phyloP scores from a whole-genome alignment of 2,888 invertebrate species.

The Parnassius glacialis region DNA sequence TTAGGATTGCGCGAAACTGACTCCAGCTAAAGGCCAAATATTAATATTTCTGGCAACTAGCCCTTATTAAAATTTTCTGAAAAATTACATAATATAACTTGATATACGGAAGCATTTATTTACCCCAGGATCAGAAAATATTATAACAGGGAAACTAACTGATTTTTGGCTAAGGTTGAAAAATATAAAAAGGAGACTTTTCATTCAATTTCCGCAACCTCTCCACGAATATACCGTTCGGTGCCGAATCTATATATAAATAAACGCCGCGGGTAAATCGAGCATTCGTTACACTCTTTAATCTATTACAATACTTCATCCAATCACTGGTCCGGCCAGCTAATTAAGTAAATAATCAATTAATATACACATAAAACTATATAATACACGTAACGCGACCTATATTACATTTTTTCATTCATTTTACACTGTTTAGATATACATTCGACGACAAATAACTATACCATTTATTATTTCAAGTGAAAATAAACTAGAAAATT shows the following conservation, averaged over 20 bases:
- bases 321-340: conserved; percentile 60
- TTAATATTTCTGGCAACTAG: too few species aligned
- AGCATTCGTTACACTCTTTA: conserved; percentile 7
- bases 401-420: conserved; percentile 49
- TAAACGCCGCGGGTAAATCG: conserved; percentile 19
- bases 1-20: too few species aligned
- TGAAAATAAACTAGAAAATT: conserved; percentile 41
- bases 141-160: too few species aligned
- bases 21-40: too few species aligned
- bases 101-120: too few species aligned
- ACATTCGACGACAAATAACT: conserved; percentile 33
- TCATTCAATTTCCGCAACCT: background rate
- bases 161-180: too few species aligned
- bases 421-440: conserved; percentile 36
- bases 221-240: background rate
- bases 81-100: too few species aligned
- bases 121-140: too few species aligned
- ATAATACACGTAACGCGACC: conserved; percentile 57
- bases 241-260: background rate
- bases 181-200: background rate
- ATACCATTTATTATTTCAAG: conserved; percentile 29
- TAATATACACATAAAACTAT: conserved; percentile 62
- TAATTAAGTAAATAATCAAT: conserved; percentile 41
- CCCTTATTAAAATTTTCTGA: too few species aligned
- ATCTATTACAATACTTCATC: conserved; percentile 18